These are phyloP conservation scores for Oophaga pumilio DNA, from an alignment of 2,113 vertebrate species.

Conservation along the genomic window DNA sequence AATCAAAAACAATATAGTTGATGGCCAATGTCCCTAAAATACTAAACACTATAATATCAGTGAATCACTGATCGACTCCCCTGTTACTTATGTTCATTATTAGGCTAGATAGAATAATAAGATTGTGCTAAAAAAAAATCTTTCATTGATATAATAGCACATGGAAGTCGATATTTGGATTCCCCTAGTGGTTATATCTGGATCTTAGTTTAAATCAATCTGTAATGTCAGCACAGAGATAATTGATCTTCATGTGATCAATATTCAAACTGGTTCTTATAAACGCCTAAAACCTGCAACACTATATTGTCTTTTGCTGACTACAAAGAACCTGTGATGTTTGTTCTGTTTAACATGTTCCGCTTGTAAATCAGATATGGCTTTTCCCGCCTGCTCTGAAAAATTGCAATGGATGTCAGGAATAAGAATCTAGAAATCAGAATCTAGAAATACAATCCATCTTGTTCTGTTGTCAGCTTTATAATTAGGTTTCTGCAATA, in stretches of 20 bases:
- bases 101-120: neutral
- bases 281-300: constrained; percentile 56
- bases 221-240: constrained; percentile 84
- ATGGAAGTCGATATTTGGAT: constrained; percentile 76
- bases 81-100: neutral
- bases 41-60: neutral
- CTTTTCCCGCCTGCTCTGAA: constrained; percentile 1
- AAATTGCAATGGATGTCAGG: constrained; percentile 31
- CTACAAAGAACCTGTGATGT: constrained; percentile 38
- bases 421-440: constrained; percentile 45
- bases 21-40: neutral
- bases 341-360: constrained; percentile 38
- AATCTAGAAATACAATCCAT: constrained; percentile 51
- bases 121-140: constrained; percentile 53
- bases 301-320: neutral
- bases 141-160: constrained; percentile 71
- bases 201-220: constrained; percentile 83
- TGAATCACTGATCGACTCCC: neutral
- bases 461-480: constrained; percentile 57
- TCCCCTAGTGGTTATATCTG: constrained; percentile 78
- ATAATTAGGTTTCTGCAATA: constrained; percentile 57
- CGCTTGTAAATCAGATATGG: constrained; percentile 27
- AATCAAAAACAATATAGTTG: neutral
- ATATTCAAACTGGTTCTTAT: constrained; percentile 78
- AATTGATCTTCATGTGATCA: constrained; percentile 84